Conservation (phyloP, 2,888 invertebrate species). For the Platycheirus albimanus region DNA sequence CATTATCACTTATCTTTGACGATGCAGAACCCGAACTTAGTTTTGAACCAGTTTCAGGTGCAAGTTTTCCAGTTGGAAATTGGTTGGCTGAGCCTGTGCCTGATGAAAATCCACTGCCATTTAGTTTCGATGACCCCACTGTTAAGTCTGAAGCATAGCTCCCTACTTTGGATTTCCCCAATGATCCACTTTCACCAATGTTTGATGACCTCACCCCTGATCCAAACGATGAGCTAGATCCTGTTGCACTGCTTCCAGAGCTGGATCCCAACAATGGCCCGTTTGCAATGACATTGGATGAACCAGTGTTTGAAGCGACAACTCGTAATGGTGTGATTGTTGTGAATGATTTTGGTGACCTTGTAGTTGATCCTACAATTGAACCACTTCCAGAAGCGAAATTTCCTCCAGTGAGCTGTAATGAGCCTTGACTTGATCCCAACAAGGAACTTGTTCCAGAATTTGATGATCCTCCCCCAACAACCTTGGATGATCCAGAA, state of each 20-base stretch:
- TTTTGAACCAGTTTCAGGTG: neutral
- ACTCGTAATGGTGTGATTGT: no score
- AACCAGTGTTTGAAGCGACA: neutral
- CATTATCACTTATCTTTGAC: conserved; percentile 4
- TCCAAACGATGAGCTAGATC: neutral
- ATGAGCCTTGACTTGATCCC: neutral
- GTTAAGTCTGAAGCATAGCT: neutral
- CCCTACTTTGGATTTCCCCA: neutral
- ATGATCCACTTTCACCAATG: neutral
- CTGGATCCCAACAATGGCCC: neutral
- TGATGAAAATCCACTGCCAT: neutral
- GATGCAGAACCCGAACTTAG: neutral
- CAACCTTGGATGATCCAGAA: neutral
- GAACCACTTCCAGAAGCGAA: neutral
- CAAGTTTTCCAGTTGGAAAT: neutral
- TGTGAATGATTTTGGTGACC: neutral
- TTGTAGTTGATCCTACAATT: neutral
- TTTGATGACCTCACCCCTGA: neutral
- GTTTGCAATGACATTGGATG: neutral
- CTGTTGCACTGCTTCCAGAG: neutral
- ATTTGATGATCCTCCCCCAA: no score
- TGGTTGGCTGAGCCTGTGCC: neutral
- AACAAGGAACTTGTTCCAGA: no score
- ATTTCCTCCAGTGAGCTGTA: neutral
- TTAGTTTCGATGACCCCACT: neutral